Percentiles rank a stretch among this genome's conserved stretches.
Evolutionary conservation across 2,888 invertebrate species (phyloP).

Genomic region (Cyrtodaria siliqua): DNA sequence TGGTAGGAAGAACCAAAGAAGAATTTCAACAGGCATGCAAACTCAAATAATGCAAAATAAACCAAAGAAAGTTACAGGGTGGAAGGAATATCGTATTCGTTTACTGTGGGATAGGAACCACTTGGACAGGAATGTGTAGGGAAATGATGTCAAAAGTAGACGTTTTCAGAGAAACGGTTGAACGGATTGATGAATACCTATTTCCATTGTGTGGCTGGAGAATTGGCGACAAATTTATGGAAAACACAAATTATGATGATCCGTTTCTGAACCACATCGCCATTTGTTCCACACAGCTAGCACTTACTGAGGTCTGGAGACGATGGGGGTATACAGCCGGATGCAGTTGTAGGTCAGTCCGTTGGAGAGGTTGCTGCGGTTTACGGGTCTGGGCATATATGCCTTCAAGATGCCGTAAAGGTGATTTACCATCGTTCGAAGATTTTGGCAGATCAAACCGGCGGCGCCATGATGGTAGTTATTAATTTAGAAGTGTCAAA

Average conservation of each 20-base stretch:
- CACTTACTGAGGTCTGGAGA: constrained; percentile 48
- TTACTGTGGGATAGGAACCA: constrained; percentile 78
- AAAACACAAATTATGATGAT: constrained; percentile 32
- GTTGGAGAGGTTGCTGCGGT: constrained; percentile 73
- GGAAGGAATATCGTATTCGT: constrained; percentile 65
- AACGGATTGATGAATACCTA: constrained; percentile 61
- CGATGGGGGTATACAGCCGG: constrained; percentile 60
- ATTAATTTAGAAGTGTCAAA: neutral
- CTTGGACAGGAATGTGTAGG: constrained; percentile 77
- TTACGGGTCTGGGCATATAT: constrained; percentile 51
- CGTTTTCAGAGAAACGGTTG: constrained; percentile 62
- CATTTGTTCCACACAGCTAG: constrained; percentile 68
- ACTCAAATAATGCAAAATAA: neutral
- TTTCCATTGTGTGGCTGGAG: constrained; percentile 53
- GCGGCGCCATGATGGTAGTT: constrained; percentile 60
- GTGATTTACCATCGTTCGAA: constrained; percentile 64
- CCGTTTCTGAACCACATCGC: constrained; percentile 65
- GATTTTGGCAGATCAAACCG: constrained; percentile 42
- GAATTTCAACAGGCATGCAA: neutral
- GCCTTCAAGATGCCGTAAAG: constrained; percentile 57
- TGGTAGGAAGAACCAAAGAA: constrained; percentile 12
- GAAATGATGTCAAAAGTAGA: constrained; percentile 58
- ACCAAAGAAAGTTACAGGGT: neutral
- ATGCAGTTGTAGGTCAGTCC: constrained; percentile 68
- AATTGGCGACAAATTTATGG: constrained; percentile 48